These are phyloP conservation scores for Morone chrysops DNA, from an alignment of 2,113 vertebrate genomes.

Conservation along the genomic window DNA sequence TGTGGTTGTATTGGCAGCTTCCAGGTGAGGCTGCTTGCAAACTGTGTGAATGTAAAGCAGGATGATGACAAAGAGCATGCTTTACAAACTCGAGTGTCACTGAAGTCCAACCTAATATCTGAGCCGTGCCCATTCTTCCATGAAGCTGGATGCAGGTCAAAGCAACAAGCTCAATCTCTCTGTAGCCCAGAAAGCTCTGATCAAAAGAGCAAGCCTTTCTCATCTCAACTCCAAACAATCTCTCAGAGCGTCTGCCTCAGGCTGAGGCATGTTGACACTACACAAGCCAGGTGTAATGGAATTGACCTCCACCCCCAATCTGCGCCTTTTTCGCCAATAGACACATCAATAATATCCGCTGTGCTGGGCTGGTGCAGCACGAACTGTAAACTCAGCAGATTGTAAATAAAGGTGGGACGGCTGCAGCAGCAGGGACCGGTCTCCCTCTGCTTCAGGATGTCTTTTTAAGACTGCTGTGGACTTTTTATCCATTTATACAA, in stretches of 20 bases:
- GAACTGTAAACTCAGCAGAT: slow-evolving; percentile 49
- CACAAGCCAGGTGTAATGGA: slow-evolving; percentile 61
- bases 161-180: slow-evolving; percentile 31
- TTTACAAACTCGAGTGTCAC: slow-evolving; percentile 11
- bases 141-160: slow-evolving; percentile 26
- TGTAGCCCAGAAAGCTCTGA: slow-evolving; percentile 16
- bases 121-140: slow-evolving; percentile 8
- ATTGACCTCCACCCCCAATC: slow-evolving; percentile 58
- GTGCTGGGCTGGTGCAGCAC: background rate
- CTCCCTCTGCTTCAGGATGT: background rate
- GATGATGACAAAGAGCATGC: background rate
- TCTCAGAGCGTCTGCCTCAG: slow-evolving; percentile 9
- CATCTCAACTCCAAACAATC: slow-evolving; percentile 32
- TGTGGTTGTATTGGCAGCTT: background rate
- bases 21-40: background rate
- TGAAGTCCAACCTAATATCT: slow-evolving; percentile 23
- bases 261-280: slow-evolving; percentile 55
- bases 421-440: background rate
- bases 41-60: background rate
- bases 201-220: slow-evolving; percentile 34
- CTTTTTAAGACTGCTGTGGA: background rate
- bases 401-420: slow-evolving; percentile 36
- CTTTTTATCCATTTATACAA: background rate
- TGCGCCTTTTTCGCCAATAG: slow-evolving; percentile 21
- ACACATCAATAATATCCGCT: slow-evolving; percentile 56